Evolutionary conservation across 2,113 vertebrate genomes (phyloP).

Genomic region (Cyprinus carpio): DNA sequence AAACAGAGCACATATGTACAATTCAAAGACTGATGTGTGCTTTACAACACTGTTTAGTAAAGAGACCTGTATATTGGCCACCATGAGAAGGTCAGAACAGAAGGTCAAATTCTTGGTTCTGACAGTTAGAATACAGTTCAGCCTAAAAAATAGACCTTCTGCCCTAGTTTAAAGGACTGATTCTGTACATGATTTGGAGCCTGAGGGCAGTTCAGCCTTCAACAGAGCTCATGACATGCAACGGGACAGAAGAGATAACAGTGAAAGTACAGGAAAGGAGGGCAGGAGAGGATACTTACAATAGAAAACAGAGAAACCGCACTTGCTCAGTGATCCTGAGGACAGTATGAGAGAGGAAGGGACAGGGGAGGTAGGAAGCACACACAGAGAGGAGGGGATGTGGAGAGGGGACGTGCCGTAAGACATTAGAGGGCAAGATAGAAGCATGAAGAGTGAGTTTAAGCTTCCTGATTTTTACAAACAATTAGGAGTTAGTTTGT

Average conservation of each 20-base stretch:
- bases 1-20: neutral
- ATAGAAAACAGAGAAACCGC: constrained; percentile 99
- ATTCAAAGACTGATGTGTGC: neutral
- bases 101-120: too few species aligned
- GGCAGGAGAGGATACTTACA: constrained; percentile 87
- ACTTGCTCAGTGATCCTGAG: constrained; percentile 95
- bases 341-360: constrained; percentile 74
- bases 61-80: neutral
- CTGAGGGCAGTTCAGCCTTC: neutral
- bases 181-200: constrained; percentile 3
- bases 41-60: neutral
- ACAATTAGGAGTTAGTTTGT: constrained; percentile 3
- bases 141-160: neutral
- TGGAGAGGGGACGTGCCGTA: neutral
- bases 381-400: constrained; percentile 20
- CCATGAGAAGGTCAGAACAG: neutral
- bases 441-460: neutral
- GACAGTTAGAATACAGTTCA: neutral
- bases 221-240: neutral
- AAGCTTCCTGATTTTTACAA: constrained; percentile 7
- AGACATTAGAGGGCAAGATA: constrained; percentile 20
- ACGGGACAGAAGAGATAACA: constrained; percentile 47
- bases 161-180: constrained; percentile 12
- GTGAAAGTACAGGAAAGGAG: constrained; percentile 52
- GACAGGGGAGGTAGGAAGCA: constrained; percentile 29